phyloP scores from a whole-genome alignment of 2,888 invertebrate genomes.

The Ichneumoninae sp. region DNA sequence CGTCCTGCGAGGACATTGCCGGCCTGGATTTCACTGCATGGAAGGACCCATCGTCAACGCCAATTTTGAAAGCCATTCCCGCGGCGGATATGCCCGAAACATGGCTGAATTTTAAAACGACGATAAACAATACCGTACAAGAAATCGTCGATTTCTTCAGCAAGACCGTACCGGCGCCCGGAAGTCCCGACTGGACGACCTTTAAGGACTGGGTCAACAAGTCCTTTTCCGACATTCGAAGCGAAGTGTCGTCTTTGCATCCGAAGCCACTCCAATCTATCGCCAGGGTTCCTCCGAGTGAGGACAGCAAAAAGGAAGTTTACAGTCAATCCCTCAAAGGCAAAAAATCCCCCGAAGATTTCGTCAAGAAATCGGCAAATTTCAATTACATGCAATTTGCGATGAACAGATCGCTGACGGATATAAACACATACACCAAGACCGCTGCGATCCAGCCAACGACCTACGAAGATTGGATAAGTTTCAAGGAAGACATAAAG shows the following conservation, averaged over 20 bases:
- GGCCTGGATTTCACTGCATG: conserved; percentile 87
- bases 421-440: conserved; percentile 24
- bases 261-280: conserved; percentile 22
- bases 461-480: conserved; percentile 69
- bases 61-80: conserved; percentile 27
- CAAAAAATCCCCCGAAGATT: not conserved
- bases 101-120: conserved; percentile 70
- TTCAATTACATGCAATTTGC: conserved; percentile 24
- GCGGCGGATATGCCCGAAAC: conserved; percentile 12
- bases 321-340: not conserved
- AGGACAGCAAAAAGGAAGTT: not conserved
- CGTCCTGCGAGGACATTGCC: conserved; percentile 88
- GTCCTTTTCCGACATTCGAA: conserved; percentile 71
- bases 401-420: conserved; percentile 39
- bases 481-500: conserved; percentile 68
- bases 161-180: conserved; percentile 55
- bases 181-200: conserved; percentile 67
- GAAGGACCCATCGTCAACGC: conserved; percentile 81
- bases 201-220: conserved; percentile 72
- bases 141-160: conserved; percentile 70
- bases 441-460: conserved; percentile 2
- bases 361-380: not conserved
- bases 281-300: not conserved
- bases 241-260: conserved; percentile 67
- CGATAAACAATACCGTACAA: conserved; percentile 73